Evolutionary conservation across 2,888 invertebrate species (phyloP).

Genomic region (Cosmorhoe ocellata): DNA sequence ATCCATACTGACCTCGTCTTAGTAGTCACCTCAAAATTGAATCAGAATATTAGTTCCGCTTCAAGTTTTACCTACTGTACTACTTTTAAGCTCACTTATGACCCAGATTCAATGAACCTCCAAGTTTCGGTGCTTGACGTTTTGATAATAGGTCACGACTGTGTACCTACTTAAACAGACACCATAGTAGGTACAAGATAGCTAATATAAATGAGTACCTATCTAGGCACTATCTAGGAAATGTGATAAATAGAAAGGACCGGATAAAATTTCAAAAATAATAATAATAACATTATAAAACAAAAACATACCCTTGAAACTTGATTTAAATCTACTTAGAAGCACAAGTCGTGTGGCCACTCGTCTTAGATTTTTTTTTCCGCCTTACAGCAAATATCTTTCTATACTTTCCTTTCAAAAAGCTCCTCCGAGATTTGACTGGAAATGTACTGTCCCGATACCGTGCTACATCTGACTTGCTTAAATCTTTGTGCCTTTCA

Average conservation of each 20-base stretch:
- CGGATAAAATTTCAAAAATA: too few species aligned
- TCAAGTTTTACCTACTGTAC: too few species aligned
- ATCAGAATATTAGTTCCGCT: too few species aligned
- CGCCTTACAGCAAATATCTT: conserved; percentile 54
- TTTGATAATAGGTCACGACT: too few species aligned
- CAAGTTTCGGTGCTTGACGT: too few species aligned
- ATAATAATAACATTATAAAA: not conserved
- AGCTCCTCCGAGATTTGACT: conserved; percentile 48
- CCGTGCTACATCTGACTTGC: conserved; percentile 25
- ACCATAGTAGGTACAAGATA: too few species aligned
- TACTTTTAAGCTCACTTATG: too few species aligned
- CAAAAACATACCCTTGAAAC: not conserved
- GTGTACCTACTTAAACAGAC: too few species aligned
- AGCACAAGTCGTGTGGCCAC: not conserved
- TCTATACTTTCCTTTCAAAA: conserved; percentile 53
- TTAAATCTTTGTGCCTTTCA: conserved; percentile 17
- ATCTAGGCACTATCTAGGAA: too few species aligned
- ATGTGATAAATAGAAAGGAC: too few species aligned
- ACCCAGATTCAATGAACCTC: too few species aligned
- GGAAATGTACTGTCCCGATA: conserved; percentile 31
- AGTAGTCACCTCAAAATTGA: not conserved
- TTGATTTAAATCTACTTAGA: not conserved
- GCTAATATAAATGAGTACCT: too few species aligned
- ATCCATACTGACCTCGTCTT: conserved; percentile 26
- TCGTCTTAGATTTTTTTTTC: conserved; percentile 38